phyloP scores from a whole-genome alignment of 1,140 invertebrate genomes.

The Aradophagus sp. region DNA sequence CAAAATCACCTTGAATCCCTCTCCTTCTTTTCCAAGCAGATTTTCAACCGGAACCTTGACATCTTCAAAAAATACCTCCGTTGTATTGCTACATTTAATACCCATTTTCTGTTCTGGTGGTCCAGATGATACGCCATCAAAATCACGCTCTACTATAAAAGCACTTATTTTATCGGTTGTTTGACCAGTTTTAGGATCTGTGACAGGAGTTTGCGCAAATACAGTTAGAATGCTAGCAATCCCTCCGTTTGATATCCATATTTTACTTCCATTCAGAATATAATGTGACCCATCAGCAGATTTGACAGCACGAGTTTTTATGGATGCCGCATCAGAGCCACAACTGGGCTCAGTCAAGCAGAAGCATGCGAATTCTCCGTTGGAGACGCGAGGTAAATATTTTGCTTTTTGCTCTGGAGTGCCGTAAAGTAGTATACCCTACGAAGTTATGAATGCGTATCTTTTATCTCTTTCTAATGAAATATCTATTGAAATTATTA shows the following conservation, averaged over 20 bases:
- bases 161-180: conserved; percentile 88
- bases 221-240: conserved; percentile 98
- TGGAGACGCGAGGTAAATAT: conserved; percentile 92
- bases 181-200: conserved; percentile 82
- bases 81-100: conserved; percentile 98
- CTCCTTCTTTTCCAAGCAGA: conserved; percentile 94
- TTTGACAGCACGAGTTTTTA: conserved; percentile 83
- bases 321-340: conserved; percentile 95
- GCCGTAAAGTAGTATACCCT: conserved; percentile 94
- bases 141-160: conserved; percentile 96
- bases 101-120: conserved; percentile 99
- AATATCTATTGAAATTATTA: too few relatives aligned
- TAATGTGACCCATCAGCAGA: conserved; percentile 93
- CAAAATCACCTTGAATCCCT: conserved; percentile 93
- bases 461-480: too few relatives aligned
- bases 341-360: conserved; percentile 97
- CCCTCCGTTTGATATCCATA: conserved; percentile 99
- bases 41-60: conserved; percentile 97
- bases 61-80: conserved; percentile 97
- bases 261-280: conserved; percentile 97
- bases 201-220: conserved; percentile 93
- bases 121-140: conserved; percentile 95
- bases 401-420: conserved; percentile 91
- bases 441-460: conserved; percentile 52
- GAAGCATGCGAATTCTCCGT: conserved; percentile 93